Conservation (phyloP, 2,888 invertebrate genomes). For the Chaetogeoica ovagalla region DNA sequence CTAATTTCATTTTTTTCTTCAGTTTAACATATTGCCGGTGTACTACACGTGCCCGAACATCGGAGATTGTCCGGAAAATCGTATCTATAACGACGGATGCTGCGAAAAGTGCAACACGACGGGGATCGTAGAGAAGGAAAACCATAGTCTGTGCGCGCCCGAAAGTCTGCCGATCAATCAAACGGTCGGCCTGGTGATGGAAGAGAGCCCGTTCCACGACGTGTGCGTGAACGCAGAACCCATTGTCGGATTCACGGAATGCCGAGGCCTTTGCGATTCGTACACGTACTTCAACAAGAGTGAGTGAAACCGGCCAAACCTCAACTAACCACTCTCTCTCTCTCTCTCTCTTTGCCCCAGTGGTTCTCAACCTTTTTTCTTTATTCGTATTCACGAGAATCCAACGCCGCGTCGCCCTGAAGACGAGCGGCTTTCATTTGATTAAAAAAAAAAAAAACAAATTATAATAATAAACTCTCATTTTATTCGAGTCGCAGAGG, state of each 20-base stretch:
- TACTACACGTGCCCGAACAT: slow-evolving; percentile 68
- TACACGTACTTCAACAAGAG: slow-evolving; percentile 70
- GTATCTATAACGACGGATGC: slow-evolving; percentile 68
- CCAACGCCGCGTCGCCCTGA: too few relatives aligned
- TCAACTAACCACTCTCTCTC: too few relatives aligned
- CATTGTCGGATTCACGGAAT: slow-evolving; percentile 69
- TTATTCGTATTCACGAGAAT: too few relatives aligned
- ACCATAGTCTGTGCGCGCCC: slow-evolving; percentile 63
- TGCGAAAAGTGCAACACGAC: slow-evolving; percentile 69
- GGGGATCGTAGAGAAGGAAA: slow-evolving; percentile 61
- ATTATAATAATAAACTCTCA: too few relatives aligned
- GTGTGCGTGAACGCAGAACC: slow-evolving; percentile 68
- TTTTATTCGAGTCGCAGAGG: too few relatives aligned
- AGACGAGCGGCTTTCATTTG: too few relatives aligned
- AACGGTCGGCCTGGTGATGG: slow-evolving; percentile 67
- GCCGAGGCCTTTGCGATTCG: slow-evolving; percentile 72
- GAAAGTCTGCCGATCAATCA: slow-evolving; percentile 62
- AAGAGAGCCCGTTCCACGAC: slow-evolving; percentile 63
- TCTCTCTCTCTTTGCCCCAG: too few relatives aligned
- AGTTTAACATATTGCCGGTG: slow-evolving; percentile 64
- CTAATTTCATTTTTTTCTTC: slow-evolving; percentile 54
- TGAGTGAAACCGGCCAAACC: slow-evolving; percentile 58
- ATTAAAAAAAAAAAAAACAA: too few relatives aligned
- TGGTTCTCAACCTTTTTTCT: too few relatives aligned
- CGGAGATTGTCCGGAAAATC: slow-evolving; percentile 64